Base-by-base conservation (phyloP, 2,888 invertebrate genomes). In the Phlogophora meticulosa region DNA sequence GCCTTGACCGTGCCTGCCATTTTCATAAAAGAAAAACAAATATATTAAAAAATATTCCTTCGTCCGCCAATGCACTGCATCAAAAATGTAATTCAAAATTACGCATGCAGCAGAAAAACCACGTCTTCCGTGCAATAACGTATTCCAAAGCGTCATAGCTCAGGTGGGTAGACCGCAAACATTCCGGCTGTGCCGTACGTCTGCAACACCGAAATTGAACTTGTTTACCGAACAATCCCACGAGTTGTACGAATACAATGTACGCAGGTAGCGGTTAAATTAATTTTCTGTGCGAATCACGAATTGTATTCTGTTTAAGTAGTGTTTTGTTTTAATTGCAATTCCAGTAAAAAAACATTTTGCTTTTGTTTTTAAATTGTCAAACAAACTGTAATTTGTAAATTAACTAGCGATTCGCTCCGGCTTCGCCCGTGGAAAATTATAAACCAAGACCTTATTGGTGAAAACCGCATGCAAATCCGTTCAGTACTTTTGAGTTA, bases 181-280 rank as follows among this genome's bases (percentile, higher is more conserved):
- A 82, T 82, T 68, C 75, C 64, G 61, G 62, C 63, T 72, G 48
- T 59, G 57, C 62, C 40, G 43, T 71, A 45, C 46, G 60, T 76
- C 71, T 72, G 72, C 71, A 64, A 62, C 73, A 46, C 82, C 59
- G 46, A 82, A 81, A 82, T 80, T 82, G 78, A 72, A 82, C 82
- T 76, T 82, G 82, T 82, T 82, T 82, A 74, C 76, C 36, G 46
- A 81, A 81, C 81, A 80, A 81, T 76, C 73, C 57, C 59, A 32
- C 70, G 65, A 76, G 71, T 63, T 72, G 55, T 71, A 78, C 72
- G 60, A 63, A 68, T 76, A 73, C 81, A 76, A 70, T 76, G 63
- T 72, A 62, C 61, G n/a, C 42, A 49, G 55, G 76, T 59, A 72
- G 66, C 51, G 59, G 69, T 76, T 62, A 68, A 78, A 76, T 82